Percentiles rank a stretch among this genome's conserved stretches.
Evolutionary conservation across 2,888 invertebrate genomes (phyloP).

Genomic region (Nineta flava): DNA sequence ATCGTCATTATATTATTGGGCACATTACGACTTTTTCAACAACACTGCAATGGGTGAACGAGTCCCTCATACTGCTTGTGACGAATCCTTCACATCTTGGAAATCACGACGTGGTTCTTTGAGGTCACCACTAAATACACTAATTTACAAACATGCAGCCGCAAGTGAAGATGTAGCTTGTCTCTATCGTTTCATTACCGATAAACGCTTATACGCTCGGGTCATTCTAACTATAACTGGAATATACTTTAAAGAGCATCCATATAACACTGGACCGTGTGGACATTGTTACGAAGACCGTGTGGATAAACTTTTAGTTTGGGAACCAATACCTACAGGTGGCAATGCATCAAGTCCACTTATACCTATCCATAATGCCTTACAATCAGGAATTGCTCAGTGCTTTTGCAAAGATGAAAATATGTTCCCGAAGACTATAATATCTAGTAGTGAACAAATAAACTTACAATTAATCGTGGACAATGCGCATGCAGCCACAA

Average conservation of each 20-base stretch:
- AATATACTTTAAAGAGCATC: slow-evolving; percentile 71
- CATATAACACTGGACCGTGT: slow-evolving; percentile 63
- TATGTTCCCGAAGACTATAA: slow-evolving; percentile 42
- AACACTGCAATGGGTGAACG: slow-evolving; percentile 75
- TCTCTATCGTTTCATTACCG: slow-evolving; percentile 69
- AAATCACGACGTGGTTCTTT: slow-evolving; percentile 57
- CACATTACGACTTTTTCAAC: slow-evolving; percentile 87
- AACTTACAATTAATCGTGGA: slow-evolving; percentile 72
- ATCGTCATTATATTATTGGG: slow-evolving; percentile 88
- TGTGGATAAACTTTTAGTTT: slow-evolving; percentile 66
- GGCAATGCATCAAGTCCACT: slow-evolving; percentile 23
- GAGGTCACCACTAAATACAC: slow-evolving; percentile 69
- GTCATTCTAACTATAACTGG: slow-evolving; percentile 61
- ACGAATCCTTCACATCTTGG: slow-evolving; percentile 80
- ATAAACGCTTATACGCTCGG: slow-evolving; percentile 63
- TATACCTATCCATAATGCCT: slow-evolving; percentile 38
- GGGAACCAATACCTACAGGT: slow-evolving; percentile 45
- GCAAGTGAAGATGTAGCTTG: slow-evolving; percentile 62
- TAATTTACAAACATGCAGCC: slow-evolving; percentile 68
- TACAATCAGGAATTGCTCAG: slow-evolving; percentile 51
- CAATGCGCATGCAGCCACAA: slow-evolving; percentile 68
- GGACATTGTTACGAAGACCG: slow-evolving; percentile 76
- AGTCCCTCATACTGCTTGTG: slow-evolving; percentile 65
- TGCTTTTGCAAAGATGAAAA: slow-evolving; percentile 43
- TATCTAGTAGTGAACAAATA: slow-evolving; percentile 65